phyloP scores from a whole-genome alignment of 1,140 invertebrate species.

The Drosophila lacteicornis region DNA sequence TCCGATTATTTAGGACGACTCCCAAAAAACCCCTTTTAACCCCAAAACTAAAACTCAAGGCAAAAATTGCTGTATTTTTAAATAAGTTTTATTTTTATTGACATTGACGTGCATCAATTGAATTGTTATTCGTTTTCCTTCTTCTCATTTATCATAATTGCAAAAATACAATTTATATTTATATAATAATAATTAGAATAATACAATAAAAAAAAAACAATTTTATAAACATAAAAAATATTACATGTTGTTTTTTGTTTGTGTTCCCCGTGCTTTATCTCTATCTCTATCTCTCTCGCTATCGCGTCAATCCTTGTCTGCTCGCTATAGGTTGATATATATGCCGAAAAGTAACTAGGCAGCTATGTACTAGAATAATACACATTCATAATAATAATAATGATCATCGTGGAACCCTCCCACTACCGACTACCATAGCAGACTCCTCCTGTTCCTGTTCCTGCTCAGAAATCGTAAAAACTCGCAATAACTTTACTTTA shows the following conservation, averaged over 20 bases:
- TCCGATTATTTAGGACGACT: not conserved
- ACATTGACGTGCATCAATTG: constrained; percentile 78
- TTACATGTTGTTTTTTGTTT: constrained; percentile 56
- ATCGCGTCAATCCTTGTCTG: constrained; percentile 5
- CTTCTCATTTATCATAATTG: constrained; percentile 59
- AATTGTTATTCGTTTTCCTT: constrained; percentile 70
- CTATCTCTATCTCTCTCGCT: constrained; percentile 32
- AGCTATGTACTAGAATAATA: constrained; percentile 57
- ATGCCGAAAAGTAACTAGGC: constrained; percentile 45
- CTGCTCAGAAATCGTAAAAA: constrained; percentile 6
- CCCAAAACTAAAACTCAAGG: constrained; percentile 1
- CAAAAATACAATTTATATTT: constrained; percentile 79
- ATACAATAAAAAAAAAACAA: constrained; percentile 66
- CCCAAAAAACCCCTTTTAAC: too few species aligned
- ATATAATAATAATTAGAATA: constrained; percentile 66
- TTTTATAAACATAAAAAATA: constrained; percentile 78
- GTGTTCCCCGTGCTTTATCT: constrained; percentile 34
- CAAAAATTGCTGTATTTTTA: constrained; percentile 51
- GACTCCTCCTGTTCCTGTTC: not conserved
- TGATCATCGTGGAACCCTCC: constrained; percentile 17
- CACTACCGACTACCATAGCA: too few species aligned
- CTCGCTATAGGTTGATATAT: constrained; percentile 28
- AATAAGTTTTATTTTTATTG: constrained; percentile 76
- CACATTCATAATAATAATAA: constrained; percentile 47
- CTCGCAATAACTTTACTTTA: constrained; percentile 24